Percentiles rank a stretch among this genome's conserved stretches.
Conservation (phyloP, 1,140 invertebrate species). For the Platorchestia sp. region DNA sequence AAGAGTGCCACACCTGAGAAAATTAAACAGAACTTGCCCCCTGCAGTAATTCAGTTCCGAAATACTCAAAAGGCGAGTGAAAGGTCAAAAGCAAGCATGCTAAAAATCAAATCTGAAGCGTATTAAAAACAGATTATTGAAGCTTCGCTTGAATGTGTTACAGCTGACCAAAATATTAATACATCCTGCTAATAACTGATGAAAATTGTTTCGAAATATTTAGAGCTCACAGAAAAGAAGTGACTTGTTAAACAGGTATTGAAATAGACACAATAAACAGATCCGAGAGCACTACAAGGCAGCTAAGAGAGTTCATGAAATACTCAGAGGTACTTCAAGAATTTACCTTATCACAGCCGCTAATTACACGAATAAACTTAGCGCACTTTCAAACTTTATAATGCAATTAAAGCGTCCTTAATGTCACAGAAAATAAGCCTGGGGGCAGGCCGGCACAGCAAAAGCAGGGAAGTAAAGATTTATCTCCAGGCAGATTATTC, state of each 20-base stretch:
- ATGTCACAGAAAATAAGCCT: slow-evolving; percentile 1
- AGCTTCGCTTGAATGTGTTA: neutral
- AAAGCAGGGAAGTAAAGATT: neutral
- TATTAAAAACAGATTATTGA: neutral
- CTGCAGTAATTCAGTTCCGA: neutral
- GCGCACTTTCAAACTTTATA: slow-evolving; percentile 35
- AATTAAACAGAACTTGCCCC: too few species aligned
- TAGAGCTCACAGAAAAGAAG: neutral
- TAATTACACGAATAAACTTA: slow-evolving; percentile 42
- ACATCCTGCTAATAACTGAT: neutral
- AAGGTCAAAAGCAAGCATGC: neutral
- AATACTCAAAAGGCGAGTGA: neutral
- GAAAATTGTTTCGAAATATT: neutral
- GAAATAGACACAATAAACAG: neutral
- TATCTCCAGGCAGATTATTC: neutral
- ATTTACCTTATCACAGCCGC: slow-evolving; percentile 20
- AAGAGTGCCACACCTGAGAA: too few species aligned
- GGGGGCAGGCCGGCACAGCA: neutral
- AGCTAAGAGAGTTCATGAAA: neutral
- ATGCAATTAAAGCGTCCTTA: slow-evolving; percentile 17
- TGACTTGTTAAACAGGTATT: neutral
- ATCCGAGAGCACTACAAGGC: neutral
- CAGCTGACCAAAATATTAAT: neutral
- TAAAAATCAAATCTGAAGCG: neutral
- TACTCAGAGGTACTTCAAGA: neutral